phyloP scores from a whole-genome alignment of 1,140 invertebrate genomes.

The Drosophila nigrodunni region DNA sequence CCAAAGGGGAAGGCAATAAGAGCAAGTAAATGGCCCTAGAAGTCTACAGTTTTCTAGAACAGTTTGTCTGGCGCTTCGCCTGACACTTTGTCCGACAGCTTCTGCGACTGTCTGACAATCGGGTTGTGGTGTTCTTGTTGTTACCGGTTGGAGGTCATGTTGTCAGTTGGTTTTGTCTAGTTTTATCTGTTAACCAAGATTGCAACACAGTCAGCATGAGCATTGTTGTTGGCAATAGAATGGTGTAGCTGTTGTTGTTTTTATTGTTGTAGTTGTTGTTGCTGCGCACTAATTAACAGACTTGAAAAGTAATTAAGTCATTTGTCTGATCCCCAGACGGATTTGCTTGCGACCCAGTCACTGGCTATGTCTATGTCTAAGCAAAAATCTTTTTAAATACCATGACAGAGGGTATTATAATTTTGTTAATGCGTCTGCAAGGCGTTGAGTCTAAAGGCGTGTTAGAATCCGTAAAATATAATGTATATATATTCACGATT shows the following conservation, averaged over 20 bases:
- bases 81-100: slow-evolving; percentile 17
- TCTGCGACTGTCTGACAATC: slow-evolving; percentile 1
- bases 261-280: slow-evolving; percentile 32
- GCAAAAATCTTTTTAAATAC: no score
- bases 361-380: not conserved
- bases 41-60: not conserved
- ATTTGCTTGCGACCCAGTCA: slow-evolving; percentile 29
- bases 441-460: no score
- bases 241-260: slow-evolving; percentile 16
- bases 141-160: slow-evolving; percentile 17
- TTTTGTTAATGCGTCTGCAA: no score
- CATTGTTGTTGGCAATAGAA: slow-evolving; percentile 33
- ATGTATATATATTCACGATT: no score
- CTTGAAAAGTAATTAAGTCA: slow-evolving; percentile 82
- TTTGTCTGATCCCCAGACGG: slow-evolving; percentile 76
- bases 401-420: no score
- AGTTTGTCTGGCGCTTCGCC: slow-evolving; percentile 3
- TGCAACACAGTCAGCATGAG: slow-evolving; percentile 39
- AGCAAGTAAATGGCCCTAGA: not conserved
- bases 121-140: slow-evolving; percentile 12
- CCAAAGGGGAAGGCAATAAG: not conserved
- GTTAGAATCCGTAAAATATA: no score
- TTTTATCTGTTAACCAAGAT: slow-evolving; percentile 42
- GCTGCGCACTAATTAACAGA: slow-evolving; percentile 77
- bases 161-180: slow-evolving; percentile 31